Evolutionary conservation across 2,113 vertebrate species (phyloP).

Genomic region (Pseudopipra pipra): DNA sequence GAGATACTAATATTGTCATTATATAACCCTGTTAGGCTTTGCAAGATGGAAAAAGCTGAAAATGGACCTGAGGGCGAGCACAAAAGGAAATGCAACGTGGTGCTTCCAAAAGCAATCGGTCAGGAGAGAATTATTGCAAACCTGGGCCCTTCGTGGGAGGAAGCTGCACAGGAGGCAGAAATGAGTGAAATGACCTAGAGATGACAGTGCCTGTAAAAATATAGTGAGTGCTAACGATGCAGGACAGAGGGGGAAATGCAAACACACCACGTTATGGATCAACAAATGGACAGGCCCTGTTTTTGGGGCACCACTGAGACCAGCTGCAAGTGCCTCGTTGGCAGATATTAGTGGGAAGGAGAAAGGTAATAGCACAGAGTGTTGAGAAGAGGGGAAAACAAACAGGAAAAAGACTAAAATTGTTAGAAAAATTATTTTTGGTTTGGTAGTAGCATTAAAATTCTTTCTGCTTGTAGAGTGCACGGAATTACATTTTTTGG

Average conservation of each 20-base stretch:
- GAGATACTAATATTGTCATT: not conserved
- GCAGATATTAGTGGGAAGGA: not conserved
- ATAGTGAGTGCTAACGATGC: not conserved
- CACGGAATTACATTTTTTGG: not conserved
- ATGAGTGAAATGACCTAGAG: not conserved
- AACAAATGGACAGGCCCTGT: not conserved
- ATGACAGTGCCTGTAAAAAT: not conserved
- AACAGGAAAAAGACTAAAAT: not conserved
- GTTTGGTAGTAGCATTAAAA: not conserved
- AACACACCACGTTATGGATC: not conserved
- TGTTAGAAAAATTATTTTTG: not conserved
- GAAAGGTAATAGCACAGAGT: not conserved
- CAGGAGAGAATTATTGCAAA: not conserved
- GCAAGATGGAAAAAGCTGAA: not conserved
- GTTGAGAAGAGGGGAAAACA: not conserved
- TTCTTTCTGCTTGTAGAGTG: not conserved
- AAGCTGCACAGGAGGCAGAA: slow-evolving; percentile 23
- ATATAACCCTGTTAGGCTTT: not conserved
- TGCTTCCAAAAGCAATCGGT: not conserved
- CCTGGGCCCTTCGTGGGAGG: not conserved
- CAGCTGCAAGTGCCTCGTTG: not conserved
- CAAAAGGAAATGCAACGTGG: not conserved
- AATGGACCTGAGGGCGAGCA: not conserved
- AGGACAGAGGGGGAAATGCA: not conserved
- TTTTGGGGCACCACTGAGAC: not conserved